A percentile compares a stretch with the other conserved stretches of the same genome.
Evolutionary conservation across 2,888 invertebrate species (phyloP).

Genomic region (Nomada ferruginata): DNA sequence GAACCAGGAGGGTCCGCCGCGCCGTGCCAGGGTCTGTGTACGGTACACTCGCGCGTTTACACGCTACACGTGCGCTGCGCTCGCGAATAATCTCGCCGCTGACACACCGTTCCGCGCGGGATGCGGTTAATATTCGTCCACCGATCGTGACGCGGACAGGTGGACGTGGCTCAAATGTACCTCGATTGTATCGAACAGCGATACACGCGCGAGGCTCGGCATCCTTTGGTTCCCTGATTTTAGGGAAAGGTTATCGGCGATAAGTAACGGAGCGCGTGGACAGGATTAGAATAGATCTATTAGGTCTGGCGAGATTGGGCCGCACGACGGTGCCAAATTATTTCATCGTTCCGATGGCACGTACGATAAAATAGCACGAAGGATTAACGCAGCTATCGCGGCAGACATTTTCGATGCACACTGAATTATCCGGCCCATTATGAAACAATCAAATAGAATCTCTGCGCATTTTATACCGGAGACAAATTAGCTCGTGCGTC

Average conservation of each 20-base stretch:
- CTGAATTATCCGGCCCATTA: neutral
- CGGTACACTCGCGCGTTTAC: slow-evolving; percentile 60
- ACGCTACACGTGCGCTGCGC: slow-evolving; percentile 51
- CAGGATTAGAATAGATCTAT: too few species aligned
- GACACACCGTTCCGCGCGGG: slow-evolving; percentile 45
- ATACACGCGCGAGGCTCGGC: slow-evolving; percentile 17
- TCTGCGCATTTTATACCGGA: neutral
- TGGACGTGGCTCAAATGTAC: slow-evolving; percentile 38
- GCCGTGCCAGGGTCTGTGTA: slow-evolving; percentile 28
- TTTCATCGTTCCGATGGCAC: too few species aligned
- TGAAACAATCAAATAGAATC: slow-evolving; percentile 10
- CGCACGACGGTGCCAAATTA: neutral
- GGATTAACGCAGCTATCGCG: neutral
- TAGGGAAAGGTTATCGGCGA: neutral
- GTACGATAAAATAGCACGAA: neutral
- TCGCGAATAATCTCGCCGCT: slow-evolving; percentile 57
- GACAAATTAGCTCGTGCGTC: slow-evolving; percentile 1
- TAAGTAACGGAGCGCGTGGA: too few species aligned
- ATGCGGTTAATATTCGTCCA: slow-evolving; percentile 62
- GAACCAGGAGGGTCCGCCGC: neutral
- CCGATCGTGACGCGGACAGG: slow-evolving; percentile 45
- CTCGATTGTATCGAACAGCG: slow-evolving; percentile 3
- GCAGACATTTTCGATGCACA: neutral
- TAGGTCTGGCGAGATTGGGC: too few species aligned
- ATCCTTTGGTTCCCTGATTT: slow-evolving; percentile 13